phyloP scores from a whole-genome alignment of 2,113 vertebrate species.

The Tragelaphus imberbis region DNA sequence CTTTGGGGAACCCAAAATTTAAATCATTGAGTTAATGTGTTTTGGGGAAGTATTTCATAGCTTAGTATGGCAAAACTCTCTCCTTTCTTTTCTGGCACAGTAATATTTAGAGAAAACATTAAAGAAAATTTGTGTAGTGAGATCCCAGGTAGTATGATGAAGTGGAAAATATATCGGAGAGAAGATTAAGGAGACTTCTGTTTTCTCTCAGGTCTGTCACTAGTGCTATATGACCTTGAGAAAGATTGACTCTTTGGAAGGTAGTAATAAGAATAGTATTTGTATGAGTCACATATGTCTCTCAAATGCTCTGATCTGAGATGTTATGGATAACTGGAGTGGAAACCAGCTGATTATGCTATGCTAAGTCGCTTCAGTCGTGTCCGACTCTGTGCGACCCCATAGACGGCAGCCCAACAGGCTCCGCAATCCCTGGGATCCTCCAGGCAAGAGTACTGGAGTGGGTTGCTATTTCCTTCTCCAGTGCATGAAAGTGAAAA shows the following conservation, averaged over 20 bases:
- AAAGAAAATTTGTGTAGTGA: not conserved
- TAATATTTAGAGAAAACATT: slow-evolving; percentile 14
- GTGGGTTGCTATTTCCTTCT: too few relatives aligned
- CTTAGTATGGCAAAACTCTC: not conserved
- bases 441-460: too few relatives aligned
- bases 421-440: too few relatives aligned
- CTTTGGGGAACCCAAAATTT: not conserved
- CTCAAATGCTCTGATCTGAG: not conserved
- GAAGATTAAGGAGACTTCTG: not conserved
- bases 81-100: not conserved
- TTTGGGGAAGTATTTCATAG: not conserved
- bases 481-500: too few relatives aligned
- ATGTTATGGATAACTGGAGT: not conserved
- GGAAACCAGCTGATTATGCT: not conserved
- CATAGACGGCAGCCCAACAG: too few relatives aligned
- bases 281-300: not conserved
- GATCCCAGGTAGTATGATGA: not conserved
- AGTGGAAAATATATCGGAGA: not conserved
- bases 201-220: not conserved
- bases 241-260: slow-evolving; percentile 10
- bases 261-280: not conserved
- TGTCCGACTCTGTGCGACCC: too few relatives aligned
- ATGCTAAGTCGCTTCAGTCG: too few relatives aligned
- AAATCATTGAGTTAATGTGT: slow-evolving; percentile 18
- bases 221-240: not conserved